These are phyloP conservation scores for Protodeltote pygarga DNA, from an alignment of 2,888 invertebrate genomes.

Conservation along the genomic window DNA sequence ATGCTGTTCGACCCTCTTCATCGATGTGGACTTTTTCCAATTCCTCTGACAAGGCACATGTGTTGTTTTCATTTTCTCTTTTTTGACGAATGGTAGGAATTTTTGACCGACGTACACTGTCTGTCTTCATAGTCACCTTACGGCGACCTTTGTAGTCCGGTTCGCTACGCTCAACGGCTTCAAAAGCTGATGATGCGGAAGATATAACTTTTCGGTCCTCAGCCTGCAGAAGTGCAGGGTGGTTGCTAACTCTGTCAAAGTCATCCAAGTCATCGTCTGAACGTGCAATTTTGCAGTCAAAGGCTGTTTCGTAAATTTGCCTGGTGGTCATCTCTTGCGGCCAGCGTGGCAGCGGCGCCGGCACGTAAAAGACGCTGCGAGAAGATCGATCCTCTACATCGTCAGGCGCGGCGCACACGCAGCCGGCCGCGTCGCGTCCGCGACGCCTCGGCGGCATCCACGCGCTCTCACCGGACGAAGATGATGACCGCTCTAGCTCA, in stretches of 20 bases:
- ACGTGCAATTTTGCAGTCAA: slow-evolving; percentile 94
- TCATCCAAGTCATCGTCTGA: slow-evolving; percentile 94
- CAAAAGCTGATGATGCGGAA: slow-evolving; percentile 83
- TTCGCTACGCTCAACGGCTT: slow-evolving; percentile 81
- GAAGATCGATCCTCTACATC: slow-evolving; percentile 89
- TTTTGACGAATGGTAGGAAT: slow-evolving; percentile 87
- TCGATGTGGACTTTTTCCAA: slow-evolving; percentile 89
- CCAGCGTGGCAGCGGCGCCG: slow-evolving; percentile 89
- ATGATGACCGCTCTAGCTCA: slow-evolving; percentile 84
- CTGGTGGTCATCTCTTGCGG: slow-evolving; percentile 88
- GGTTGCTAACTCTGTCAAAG: slow-evolving; percentile 93
- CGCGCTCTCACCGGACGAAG: slow-evolving; percentile 87
- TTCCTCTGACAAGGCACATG: slow-evolving; percentile 81
- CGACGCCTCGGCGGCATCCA: slow-evolving; percentile 92
- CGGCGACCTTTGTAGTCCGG: slow-evolving; percentile 86
- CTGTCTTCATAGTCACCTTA: slow-evolving; percentile 86
- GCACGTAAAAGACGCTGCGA: slow-evolving; percentile 90
- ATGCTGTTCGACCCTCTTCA: slow-evolving; percentile 84
- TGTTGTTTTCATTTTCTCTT: slow-evolving; percentile 77
- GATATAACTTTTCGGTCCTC: slow-evolving; percentile 81
- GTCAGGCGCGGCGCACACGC: slow-evolving; percentile 91
- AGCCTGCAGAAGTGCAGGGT: slow-evolving; percentile 90
- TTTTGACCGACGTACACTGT: slow-evolving; percentile 86
- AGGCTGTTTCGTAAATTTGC: slow-evolving; percentile 95
- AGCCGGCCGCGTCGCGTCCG: slow-evolving; percentile 89